Base-by-base conservation (phyloP, 2,113 vertebrate genomes). In the Catharus bicknelli region DNA sequence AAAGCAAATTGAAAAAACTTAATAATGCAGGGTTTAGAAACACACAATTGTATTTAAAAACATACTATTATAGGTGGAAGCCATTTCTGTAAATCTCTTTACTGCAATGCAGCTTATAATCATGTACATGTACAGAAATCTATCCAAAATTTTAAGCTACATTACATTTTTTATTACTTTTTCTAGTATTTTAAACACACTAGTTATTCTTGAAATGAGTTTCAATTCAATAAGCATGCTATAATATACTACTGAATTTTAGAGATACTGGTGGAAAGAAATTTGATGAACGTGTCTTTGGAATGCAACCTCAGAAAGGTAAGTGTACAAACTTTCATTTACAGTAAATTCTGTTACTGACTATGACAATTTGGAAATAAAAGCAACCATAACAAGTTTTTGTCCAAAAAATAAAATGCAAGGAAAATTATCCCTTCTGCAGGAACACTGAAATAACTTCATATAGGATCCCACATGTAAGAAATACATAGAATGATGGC, bases 131-230 rank as follows among this genome's bases (percentile, higher is more conserved):
- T 78, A 87, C 25, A 88, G 13, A 95, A 94, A 88, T 74, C 17
- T 79, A 42, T 70, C 87, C 21, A 90, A 95, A 97, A 86, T 94
- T 91, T 96, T 94, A 94, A 84, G 22, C 11, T 85, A 18, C 15
- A 83, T 77, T 94, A 78, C 77, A 67, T 90, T 93, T 95, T 95
- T 89, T 66, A 76, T 94, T 11, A 77, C 32, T 90, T 94, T 66
- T 80, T 7, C 34, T 91, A 45, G 20, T 66, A 29, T 95, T 96
- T 95, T 90, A 88, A 94, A 86, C 40, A 57, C 16, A 78, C 43
- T 25, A 93, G 64, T 92, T 96, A 90, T 90, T 96, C 64, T 73
- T 84, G 54, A 95, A 95, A 91, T 79, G 29, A 94, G 25, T 27
- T 83, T 69, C 34, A 76, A 58, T 93, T 86, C 55, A 70, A 40